Evolutionary conservation across 2,888 invertebrate genomes (phyloP).

Genomic region (Acholoe squamosa): DNA sequence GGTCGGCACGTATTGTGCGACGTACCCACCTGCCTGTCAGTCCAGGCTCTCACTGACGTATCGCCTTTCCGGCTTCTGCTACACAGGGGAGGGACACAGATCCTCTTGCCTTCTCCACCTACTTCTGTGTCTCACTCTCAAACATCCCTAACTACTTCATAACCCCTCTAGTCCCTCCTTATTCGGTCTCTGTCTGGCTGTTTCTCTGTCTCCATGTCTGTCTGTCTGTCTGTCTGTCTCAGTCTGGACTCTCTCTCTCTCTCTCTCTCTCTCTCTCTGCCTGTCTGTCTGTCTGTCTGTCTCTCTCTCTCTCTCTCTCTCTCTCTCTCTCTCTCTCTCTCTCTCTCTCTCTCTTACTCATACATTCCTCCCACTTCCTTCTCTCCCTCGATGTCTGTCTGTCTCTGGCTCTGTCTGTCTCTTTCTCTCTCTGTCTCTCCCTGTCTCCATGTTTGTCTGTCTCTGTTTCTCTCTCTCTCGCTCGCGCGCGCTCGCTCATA

Average conservation of each 20-base stretch:
- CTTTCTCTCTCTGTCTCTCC: too few species aligned
- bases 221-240: too few species aligned
- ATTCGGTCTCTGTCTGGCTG: background rate
- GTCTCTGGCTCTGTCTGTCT: background rate
- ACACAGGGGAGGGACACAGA: too few species aligned
- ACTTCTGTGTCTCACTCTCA: background rate
- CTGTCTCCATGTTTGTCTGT: too few species aligned
- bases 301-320: background rate
- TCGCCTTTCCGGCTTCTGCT: background rate
- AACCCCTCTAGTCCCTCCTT: background rate
- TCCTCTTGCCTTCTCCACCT: background rate
- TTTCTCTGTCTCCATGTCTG: too few species aligned
- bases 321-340: background rate
- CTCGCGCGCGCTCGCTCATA: too few species aligned
- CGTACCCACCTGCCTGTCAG: constrained; percentile 41
- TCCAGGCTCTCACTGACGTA: background rate
- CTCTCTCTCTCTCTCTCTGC: too few species aligned
- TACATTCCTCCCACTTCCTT: background rate
- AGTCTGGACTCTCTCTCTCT: background rate
- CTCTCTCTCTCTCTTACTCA: too few species aligned
- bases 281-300: too few species aligned
- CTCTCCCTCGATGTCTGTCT: background rate
- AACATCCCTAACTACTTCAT: background rate
- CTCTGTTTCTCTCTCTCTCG: background rate
- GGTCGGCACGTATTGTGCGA: background rate